phyloP scores from a whole-genome alignment of 2,113 vertebrate species.

The Toxostoma redivivum region DNA sequence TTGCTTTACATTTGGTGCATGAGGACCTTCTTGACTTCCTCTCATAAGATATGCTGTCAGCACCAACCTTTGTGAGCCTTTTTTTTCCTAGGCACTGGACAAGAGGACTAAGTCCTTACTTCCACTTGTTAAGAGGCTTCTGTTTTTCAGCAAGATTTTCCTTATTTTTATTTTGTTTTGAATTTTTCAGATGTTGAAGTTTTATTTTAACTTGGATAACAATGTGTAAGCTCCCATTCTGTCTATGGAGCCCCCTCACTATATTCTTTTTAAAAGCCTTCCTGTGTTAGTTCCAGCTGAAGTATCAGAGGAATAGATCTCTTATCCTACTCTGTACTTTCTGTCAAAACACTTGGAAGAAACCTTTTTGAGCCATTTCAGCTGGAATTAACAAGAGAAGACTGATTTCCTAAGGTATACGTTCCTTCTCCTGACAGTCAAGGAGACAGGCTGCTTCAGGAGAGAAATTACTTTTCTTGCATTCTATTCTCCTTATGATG shows the following conservation, averaged over 20 bases:
- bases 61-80: neutral
- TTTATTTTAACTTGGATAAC: neutral
- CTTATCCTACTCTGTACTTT: neutral
- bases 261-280: neutral
- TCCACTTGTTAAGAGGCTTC: neutral
- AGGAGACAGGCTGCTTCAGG: constrained; percentile 28
- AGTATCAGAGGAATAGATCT: constrained; percentile 5
- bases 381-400: constrained; percentile 48
- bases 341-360: constrained; percentile 47
- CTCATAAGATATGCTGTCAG: neutral
- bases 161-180: neutral
- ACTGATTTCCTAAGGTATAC: constrained; percentile 29
- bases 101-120: neutral
- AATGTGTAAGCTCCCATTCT: neutral
- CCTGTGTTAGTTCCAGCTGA: constrained; percentile 3
- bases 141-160: neutral
- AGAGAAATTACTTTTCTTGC: neutral
- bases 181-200: neutral
- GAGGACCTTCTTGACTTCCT: neutral
- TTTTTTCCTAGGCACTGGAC: neutral
- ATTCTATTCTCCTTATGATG: neutral
- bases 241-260: neutral
- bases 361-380: constrained; percentile 36
- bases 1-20: neutral
- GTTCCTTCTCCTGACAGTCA: neutral